These are phyloP conservation scores for Peromyscus aztecus DNA, from an alignment of 2,797 vertebrate species.

Conservation along the genomic window DNA sequence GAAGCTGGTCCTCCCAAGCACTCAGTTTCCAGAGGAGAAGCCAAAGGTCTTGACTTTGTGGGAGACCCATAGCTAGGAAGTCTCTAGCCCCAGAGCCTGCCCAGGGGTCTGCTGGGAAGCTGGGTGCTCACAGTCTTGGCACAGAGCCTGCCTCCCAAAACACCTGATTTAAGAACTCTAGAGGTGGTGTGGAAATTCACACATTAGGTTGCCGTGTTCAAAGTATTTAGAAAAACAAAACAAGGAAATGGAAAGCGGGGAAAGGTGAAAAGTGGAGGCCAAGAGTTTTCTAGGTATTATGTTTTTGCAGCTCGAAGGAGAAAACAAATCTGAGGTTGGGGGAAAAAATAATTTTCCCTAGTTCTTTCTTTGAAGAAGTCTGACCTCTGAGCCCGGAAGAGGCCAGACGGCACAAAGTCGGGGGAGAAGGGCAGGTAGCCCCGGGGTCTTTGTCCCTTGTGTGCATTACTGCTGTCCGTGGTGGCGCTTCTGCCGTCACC, in stretches of 20 bases:
- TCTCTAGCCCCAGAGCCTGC: background rate
- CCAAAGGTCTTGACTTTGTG: background rate
- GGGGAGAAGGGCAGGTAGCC: background rate
- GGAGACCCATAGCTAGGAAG: background rate
- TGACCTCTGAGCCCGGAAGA: constrained; percentile 6
- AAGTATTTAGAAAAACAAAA: constrained; percentile 78
- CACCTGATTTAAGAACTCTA: background rate
- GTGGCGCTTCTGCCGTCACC: background rate
- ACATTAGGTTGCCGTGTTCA: constrained; percentile 71
- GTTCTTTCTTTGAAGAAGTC: constrained; percentile 36
- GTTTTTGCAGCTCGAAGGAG: constrained; percentile 55
- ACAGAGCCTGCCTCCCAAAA: background rate
- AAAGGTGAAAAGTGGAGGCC: constrained; percentile 11
- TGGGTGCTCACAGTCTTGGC: background rate
- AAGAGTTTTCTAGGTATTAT: constrained; percentile 55
- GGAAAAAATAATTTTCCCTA: background rate
- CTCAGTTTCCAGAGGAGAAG: constrained; percentile 15
- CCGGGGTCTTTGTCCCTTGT: background rate
- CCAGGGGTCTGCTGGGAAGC: background rate
- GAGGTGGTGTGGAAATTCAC: constrained; percentile 63
- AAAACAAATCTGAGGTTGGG: constrained; percentile 34
- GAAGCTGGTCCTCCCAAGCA: background rate
- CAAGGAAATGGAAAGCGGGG: background rate
- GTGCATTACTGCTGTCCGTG: background rate
- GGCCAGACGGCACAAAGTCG: background rate